Evolutionary conservation across 1,140 invertebrate genomes (phyloP).

Genomic region (Tetramorium simillimum): DNA sequence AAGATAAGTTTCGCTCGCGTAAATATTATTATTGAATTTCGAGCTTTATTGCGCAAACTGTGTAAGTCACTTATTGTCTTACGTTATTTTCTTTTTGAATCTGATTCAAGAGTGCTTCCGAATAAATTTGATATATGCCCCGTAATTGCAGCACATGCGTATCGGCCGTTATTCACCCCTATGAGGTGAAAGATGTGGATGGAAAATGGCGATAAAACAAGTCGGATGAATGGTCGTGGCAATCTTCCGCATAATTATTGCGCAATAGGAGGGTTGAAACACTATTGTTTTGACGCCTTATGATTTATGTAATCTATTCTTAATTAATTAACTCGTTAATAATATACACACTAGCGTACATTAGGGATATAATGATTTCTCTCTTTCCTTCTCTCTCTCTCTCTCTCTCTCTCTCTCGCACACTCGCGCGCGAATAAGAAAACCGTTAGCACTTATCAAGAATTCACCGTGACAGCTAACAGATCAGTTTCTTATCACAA

Average conservation of each 20-base stretch:
- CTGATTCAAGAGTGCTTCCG: constrained; percentile 11
- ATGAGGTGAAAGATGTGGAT: constrained; percentile 64
- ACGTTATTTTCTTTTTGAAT: background rate
- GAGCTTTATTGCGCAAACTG: background rate
- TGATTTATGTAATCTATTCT: constrained; percentile 56
- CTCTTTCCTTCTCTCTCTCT: background rate
- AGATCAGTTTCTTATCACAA: constrained; percentile 78
- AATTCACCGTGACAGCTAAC: constrained; percentile 56
- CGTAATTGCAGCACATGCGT: constrained; percentile 61
- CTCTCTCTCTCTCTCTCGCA: background rate
- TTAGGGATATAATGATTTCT: background rate
- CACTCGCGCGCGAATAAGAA: background rate
- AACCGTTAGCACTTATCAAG: constrained; percentile 4
- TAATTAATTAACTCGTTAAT: background rate
- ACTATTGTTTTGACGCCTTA: constrained; percentile 56
- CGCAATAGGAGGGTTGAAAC: constrained; percentile 69
- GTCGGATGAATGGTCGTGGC: constrained; percentile 46
- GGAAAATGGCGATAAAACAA: constrained; percentile 67
- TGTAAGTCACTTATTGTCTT: constrained; percentile 33
- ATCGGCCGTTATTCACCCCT: constrained; percentile 67
- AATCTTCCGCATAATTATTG: constrained; percentile 72
- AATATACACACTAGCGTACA: background rate
- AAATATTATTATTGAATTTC: background rate
- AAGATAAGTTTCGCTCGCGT: background rate
- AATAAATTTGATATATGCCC: constrained; percentile 40